Percentiles rank a stretch among this genome's conserved stretches.
Evolutionary conservation across 2,888 invertebrate species (phyloP).

Genomic region (Torymus aiolomorphi): DNA sequence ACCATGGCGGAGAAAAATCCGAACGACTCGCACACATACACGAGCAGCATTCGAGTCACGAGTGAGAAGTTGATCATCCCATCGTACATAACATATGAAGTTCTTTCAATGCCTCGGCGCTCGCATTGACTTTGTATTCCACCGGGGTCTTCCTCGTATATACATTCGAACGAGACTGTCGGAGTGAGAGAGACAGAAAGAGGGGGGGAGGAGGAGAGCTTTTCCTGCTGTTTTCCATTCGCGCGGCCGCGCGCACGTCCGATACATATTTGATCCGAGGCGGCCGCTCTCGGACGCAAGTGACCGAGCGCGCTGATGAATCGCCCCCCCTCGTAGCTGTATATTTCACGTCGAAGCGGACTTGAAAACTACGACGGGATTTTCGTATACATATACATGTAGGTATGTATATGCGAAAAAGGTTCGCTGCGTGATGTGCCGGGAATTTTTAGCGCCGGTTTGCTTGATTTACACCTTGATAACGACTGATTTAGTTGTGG

Average conservation of each 20-base stretch:
- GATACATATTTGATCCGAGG: constrained; percentile 33
- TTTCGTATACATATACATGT: too few relatives aligned
- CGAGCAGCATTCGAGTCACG: constrained; percentile 42
- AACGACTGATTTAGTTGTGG: too few relatives aligned
- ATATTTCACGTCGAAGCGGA: constrained; percentile 14
- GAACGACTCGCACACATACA: neutral
- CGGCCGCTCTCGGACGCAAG: neutral
- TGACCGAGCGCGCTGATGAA: constrained; percentile 15
- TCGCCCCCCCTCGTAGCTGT: neutral
- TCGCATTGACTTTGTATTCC: constrained; percentile 42
- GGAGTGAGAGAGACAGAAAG: neutral
- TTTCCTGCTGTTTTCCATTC: constrained; percentile 30
- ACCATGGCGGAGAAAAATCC: constrained; percentile 4
- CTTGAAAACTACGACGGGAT: too few relatives aligned
- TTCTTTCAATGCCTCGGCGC: constrained; percentile 40
- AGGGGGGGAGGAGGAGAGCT: neutral
- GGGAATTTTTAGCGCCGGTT: too few relatives aligned
- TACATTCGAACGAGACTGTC: neutral
- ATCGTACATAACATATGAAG: constrained; percentile 48
- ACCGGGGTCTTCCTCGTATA: constrained; percentile 9
- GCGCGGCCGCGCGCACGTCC: neutral
- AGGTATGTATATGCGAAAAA: too few relatives aligned
- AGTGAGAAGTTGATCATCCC: constrained; percentile 46
- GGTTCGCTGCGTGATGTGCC: too few relatives aligned
- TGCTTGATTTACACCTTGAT: too few relatives aligned